Evolutionary conservation across 1,140 invertebrate genomes (phyloP).

Genomic region (Ectropis grisescens): DNA sequence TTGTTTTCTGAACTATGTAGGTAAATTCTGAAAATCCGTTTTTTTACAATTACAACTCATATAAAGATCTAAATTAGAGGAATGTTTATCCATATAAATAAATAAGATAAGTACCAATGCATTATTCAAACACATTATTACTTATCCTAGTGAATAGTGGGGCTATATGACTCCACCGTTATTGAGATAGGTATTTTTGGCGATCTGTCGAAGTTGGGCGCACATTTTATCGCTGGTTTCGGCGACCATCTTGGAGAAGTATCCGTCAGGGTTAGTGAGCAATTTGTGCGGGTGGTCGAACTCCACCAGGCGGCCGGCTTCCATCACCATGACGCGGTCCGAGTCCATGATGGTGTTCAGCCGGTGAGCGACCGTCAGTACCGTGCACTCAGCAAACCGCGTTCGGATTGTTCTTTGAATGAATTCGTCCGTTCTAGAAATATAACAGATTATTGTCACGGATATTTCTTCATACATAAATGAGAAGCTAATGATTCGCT

Average conservation of each 20-base stretch:
- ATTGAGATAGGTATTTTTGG: slow-evolving; percentile 50
- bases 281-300: slow-evolving; percentile 74
- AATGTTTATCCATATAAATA: too few relatives aligned
- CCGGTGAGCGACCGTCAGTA: slow-evolving; percentile 87
- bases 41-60: too few relatives aligned
- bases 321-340: slow-evolving; percentile 81
- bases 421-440: slow-evolving; percentile 75
- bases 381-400: slow-evolving; percentile 80
- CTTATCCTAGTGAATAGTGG: slow-evolving; percentile 6
- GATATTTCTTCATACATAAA: too few relatives aligned
- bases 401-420: slow-evolving; percentile 78
- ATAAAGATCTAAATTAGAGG: too few relatives aligned
- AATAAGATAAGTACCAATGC: too few relatives aligned
- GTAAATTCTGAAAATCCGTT: too few relatives aligned
- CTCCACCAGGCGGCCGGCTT: slow-evolving; percentile 72
- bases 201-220: slow-evolving; percentile 51
- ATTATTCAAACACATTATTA: slow-evolving; percentile 19
- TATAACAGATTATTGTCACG: background rate
- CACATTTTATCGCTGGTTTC: slow-evolving; percentile 74
- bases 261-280: slow-evolving; percentile 72
- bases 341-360: slow-evolving; percentile 87
- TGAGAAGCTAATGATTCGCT: background rate
- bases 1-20: too few relatives aligned
- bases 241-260: slow-evolving; percentile 78
- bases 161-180: slow-evolving; percentile 43